phyloP scores from a whole-genome alignment of 2,113 vertebrate species.

The Ovis canadensis region DNA sequence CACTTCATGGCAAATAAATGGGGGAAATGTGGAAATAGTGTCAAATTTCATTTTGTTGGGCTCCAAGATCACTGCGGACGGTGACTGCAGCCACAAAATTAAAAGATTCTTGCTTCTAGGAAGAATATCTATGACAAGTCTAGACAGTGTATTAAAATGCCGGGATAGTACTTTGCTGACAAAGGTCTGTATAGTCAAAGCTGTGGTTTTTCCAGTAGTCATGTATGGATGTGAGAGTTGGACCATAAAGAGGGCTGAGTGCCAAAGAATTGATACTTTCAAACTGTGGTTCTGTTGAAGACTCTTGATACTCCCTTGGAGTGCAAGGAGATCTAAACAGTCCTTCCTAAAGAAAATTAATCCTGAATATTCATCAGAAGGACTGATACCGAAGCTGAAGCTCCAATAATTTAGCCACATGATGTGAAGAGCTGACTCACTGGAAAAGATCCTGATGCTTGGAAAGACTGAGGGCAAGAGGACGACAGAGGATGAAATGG shows the following conservation, averaged over 20 bases:
- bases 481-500: background rate
- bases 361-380: background rate
- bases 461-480: background rate
- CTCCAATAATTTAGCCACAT: background rate
- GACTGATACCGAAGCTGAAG: background rate
- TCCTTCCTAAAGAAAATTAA: background rate
- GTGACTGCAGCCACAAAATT: background rate
- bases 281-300: background rate
- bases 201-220: background rate
- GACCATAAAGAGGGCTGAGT: background rate
- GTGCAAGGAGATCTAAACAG: background rate
- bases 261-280: background rate
- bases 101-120: background rate
- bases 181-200: background rate
- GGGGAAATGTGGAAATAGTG: background rate
- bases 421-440: background rate
- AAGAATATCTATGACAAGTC: background rate
- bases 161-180: background rate
- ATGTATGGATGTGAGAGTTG: background rate
- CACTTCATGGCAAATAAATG: background rate
- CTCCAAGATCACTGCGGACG: background rate
- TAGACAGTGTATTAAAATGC: background rate
- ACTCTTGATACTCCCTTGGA: background rate
- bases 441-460: background rate
- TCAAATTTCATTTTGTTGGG: background rate